Evolutionary conservation across 2,113 vertebrate genomes (phyloP).

Genomic region (Elephas maximus): DNA sequence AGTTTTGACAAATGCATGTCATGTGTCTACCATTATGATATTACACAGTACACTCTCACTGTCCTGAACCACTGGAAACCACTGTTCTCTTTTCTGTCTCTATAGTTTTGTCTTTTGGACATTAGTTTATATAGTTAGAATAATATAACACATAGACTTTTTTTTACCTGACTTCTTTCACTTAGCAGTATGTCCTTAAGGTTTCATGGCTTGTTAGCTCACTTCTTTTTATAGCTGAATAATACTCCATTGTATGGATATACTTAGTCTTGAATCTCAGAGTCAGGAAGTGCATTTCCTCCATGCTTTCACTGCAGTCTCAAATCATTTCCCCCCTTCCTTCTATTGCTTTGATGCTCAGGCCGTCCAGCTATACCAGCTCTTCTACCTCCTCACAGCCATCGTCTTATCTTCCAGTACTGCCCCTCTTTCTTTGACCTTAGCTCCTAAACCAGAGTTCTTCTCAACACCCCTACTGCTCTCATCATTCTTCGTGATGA

Average conservation of each 20-base stretch:
- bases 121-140: background rate
- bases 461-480: background rate
- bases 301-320: background rate
- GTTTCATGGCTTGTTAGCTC: too few relatives aligned
- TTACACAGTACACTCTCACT: background rate
- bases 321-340: background rate
- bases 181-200: too few relatives aligned
- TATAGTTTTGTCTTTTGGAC: background rate
- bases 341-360: background rate
- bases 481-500: background rate
- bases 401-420: background rate
- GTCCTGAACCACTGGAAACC: background rate
- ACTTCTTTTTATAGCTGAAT: background rate
- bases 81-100: background rate
- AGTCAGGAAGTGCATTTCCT: background rate
- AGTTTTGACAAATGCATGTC: background rate
- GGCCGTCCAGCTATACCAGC: background rate
- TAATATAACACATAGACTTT: too few relatives aligned
- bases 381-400: background rate
- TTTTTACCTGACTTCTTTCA: too few relatives aligned
- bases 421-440: background rate
- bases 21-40: background rate
- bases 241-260: too few relatives aligned
- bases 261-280: background rate
- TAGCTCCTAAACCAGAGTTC: background rate